phyloP scores from a whole-genome alignment of 2,113 vertebrate genomes.

The Podilymbus podiceps region DNA sequence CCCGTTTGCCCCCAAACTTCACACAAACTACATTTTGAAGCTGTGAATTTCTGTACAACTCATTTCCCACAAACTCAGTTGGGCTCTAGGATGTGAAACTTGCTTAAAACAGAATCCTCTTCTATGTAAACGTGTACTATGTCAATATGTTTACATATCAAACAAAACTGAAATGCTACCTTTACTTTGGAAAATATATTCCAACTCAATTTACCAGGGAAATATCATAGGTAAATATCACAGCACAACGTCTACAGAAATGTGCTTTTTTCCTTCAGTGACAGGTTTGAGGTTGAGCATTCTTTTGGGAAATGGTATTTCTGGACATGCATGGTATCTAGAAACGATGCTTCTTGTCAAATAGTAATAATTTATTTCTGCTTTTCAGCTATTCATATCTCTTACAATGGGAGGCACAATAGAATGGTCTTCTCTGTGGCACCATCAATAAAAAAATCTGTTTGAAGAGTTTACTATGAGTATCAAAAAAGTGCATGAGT shows the following conservation, averaged over 20 bases:
- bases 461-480: background rate
- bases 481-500: background rate
- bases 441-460: background rate
- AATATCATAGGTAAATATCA: background rate
- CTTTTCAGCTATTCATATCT: background rate
- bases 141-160: constrained; percentile 14
- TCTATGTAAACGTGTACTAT: background rate
- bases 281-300: background rate
- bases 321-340: background rate
- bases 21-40: background rate
- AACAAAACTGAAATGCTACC: constrained; percentile 17
- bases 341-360: background rate
- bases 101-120: background rate
- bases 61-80: background rate
- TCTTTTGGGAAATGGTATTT: background rate
- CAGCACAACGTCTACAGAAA: background rate
- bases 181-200: background rate
- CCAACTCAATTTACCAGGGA: constrained; percentile 22
- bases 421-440: background rate
- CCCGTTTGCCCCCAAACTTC: background rate
- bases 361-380: background rate
- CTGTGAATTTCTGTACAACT: background rate
- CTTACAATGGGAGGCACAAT: background rate
- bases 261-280: background rate
- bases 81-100: background rate